These are phyloP conservation scores for Heteropelma amictum DNA, from an alignment of 2,888 invertebrate genomes.

Conservation along the genomic window DNA sequence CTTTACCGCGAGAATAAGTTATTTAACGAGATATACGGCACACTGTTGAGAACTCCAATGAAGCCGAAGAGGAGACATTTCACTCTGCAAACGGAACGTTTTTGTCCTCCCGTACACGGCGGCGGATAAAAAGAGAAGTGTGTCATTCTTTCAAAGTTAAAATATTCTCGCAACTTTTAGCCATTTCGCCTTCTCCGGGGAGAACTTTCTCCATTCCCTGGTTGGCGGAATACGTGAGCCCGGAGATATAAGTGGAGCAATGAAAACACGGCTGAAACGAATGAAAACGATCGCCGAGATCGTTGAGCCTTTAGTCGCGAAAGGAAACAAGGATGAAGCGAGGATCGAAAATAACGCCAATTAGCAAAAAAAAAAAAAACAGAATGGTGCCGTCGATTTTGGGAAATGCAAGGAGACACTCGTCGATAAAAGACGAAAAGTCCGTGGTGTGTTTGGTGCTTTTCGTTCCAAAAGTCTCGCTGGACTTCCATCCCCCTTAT, in stretches of 20 bases:
- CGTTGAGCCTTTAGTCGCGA: neutral
- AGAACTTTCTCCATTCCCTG: neutral
- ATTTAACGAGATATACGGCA: no score
- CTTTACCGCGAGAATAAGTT: no score
- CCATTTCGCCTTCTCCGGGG: neutral
- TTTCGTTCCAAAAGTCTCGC: no score
- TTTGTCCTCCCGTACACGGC: neutral
- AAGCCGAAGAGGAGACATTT: no score
- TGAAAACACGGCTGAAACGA: neutral
- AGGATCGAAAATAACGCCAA: neutral
- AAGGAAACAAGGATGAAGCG: neutral
- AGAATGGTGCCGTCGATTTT: slow-evolving; percentile 32
- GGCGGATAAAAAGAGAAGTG: neutral
- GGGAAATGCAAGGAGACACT: slow-evolving; percentile 39
- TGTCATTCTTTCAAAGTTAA: slow-evolving; percentile 9
- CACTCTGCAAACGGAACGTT: slow-evolving; percentile 10
- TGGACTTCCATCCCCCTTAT: no score
- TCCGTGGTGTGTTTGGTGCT: no score
- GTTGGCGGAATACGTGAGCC: neutral
- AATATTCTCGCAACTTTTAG: neutral
- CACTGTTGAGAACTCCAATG: no score
- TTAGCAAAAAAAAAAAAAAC: neutral
- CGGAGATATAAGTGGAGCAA: slow-evolving; percentile 7
- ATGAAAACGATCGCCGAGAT: neutral
- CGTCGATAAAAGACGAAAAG: slow-evolving; percentile 49